Base-by-base conservation (phyloP, 1,140 invertebrate genomes). In the Cephus cinctus region DNA sequence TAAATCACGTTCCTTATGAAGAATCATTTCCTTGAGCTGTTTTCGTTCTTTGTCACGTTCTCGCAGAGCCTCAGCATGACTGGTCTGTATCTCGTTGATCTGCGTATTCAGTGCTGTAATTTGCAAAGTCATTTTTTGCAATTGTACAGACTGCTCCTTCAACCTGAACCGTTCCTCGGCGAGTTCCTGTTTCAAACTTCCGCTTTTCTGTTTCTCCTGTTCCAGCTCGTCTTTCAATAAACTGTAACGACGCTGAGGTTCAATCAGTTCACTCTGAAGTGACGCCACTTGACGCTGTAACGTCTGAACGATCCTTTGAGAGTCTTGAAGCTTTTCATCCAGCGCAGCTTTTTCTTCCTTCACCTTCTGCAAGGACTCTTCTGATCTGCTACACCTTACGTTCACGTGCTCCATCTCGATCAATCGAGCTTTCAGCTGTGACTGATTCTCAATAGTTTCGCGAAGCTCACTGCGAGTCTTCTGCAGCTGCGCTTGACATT, bases 241-340 rank as follows among this genome's bases (percentile, higher is more conserved):
- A 38, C 65, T 59, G n/a, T 68, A 65, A 8, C 61, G 59, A 36
- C 67, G 63, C 35, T 72, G 67, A 2, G 72, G 72, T 23, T 75
- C 72, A 18, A 71, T 57, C 0, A 71, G 48, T 52, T 73, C 72
- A 2, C 50, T 56, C 32, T 73, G 56, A 35, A 70, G 49, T 0
- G 41, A 19, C 0, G 46, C 27, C 6, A 65, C 22, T 30, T 71
- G 67, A 14, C 63, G 53, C 23, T 71, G 64, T 11, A 75, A 52
- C 22, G 57, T 63, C 6, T 56, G 57, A 9, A 62, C 30, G 2
- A 36, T 62, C 52, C 63, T 63, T 20, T 67, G 59, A 14, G 61
- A 41, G 18, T 67, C 57, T 5, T 27, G 48, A 3, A 63, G 55
- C 38, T 71, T 71, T 43, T 69, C 67, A 19, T 67, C 68, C 11